These are phyloP conservation scores for Halcyon leucocephala DNA, from an alignment of 2,797 vertebrate genomes.

Conservation along the genomic window DNA sequence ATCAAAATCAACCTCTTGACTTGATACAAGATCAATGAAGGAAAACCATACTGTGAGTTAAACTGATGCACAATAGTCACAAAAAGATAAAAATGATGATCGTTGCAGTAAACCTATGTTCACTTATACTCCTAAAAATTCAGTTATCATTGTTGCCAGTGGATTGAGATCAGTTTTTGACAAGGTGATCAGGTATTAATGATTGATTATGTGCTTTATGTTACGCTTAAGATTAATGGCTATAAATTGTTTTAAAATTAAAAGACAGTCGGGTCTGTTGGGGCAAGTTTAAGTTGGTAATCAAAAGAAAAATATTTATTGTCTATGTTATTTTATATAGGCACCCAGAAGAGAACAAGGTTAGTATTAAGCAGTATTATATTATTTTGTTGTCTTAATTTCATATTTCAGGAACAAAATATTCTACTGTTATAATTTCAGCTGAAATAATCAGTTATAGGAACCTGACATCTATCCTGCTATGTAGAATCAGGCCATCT, in stretches of 20 bases:
- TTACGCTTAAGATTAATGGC: background rate
- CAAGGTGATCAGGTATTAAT: background rate
- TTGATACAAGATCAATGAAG: background rate
- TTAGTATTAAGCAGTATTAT: background rate
- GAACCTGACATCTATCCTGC: background rate
- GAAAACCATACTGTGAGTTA: background rate
- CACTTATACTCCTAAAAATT: background rate
- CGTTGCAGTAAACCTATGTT: background rate
- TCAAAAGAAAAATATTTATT: conserved; percentile 7
- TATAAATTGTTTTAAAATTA: background rate
- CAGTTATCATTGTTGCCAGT: background rate
- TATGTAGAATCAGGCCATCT: background rate
- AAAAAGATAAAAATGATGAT: background rate
- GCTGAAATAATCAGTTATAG: background rate
- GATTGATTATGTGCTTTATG: background rate
- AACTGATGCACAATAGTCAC: background rate
- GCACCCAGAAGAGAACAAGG: conserved; percentile 39
- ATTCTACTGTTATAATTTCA: background rate
- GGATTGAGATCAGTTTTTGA: background rate
- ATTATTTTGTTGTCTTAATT: background rate
- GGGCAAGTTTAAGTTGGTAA: background rate
- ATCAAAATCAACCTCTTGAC: background rate
- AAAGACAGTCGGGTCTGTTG: background rate
- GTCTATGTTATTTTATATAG: conserved; percentile 42
- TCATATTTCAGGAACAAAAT: background rate